Conservation (phyloP, 2,888 invertebrate species). For the Cancer borealis region DNA sequence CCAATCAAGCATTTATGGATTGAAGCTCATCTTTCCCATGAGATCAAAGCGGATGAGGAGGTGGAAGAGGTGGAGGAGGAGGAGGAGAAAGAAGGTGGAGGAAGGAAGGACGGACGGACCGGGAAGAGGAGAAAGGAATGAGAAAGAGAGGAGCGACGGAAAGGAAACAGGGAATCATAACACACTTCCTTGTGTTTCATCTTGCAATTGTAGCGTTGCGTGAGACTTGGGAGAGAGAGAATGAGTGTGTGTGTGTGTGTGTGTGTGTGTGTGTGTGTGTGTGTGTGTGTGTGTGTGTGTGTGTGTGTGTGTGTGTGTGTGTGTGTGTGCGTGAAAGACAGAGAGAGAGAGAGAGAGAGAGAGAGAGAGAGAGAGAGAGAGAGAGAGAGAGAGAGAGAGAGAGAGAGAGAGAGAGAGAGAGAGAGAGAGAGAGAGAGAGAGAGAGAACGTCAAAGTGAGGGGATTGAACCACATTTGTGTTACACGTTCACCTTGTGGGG, state of each 20-base stretch:
- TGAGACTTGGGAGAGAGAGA: not conserved
- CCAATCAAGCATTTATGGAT: conserved; percentile 10
- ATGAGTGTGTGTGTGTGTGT: not conserved
- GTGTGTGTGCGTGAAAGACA: not conserved
- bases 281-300: no score
- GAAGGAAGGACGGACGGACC: no score
- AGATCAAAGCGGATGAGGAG: conserved; percentile 5
- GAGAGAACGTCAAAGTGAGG: not conserved
- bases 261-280: no score
- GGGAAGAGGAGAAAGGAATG: not conserved
- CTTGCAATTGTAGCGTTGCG: not conserved
- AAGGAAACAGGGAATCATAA: conserved; percentile 10
- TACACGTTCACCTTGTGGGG: conserved; percentile 11
- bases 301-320: no score
- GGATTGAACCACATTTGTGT: conserved; percentile 10
- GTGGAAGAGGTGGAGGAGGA: not conserved
- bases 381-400: conserved; percentile 20
- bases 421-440: conserved; percentile 17
- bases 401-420: conserved; percentile 20
- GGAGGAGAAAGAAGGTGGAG: not conserved
- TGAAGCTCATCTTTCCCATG: conserved; percentile 7
- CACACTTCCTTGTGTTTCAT: not conserved
- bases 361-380: not conserved
- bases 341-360: not conserved
- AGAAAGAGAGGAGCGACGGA: not conserved